These are phyloP conservation scores for Anarhynchus alexandrinus DNA, from an alignment of 2,113 vertebrate species.

Conservation along the genomic window DNA sequence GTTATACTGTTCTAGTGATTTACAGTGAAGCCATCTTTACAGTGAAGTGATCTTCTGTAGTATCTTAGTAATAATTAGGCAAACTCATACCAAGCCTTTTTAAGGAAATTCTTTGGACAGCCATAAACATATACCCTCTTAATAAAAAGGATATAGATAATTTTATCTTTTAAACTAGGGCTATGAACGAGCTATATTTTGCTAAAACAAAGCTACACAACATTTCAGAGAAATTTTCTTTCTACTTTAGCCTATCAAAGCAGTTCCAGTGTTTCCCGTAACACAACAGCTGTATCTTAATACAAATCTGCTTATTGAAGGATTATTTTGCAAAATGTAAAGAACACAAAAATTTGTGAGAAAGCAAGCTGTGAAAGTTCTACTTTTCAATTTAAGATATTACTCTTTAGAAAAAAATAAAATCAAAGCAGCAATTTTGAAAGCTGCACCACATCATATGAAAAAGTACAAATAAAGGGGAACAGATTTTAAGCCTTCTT, in stretches of 20 bases:
- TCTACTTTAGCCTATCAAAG: slow-evolving; percentile 18
- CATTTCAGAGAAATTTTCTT: slow-evolving; percentile 17
- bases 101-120: not conserved
- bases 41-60: not conserved
- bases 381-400: slow-evolving; percentile 23
- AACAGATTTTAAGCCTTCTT: slow-evolving; percentile 22
- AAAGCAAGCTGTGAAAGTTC: not conserved
- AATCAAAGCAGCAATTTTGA: slow-evolving; percentile 32
- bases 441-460: not conserved
- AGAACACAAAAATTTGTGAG: slow-evolving; percentile 20
- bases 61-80: not conserved
- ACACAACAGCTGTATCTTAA: slow-evolving; percentile 49
- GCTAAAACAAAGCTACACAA: slow-evolving; percentile 43
- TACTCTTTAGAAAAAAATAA: slow-evolving; percentile 23
- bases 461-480: not conserved
- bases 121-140: not conserved
- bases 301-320: slow-evolving; percentile 9
- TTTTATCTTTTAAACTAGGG: not conserved
- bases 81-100: not conserved
- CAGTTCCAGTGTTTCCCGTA: slow-evolving; percentile 13
- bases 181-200: not conserved
- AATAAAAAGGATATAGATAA: not conserved
- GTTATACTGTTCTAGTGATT: slow-evolving; percentile 42
- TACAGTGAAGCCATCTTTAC: slow-evolving; percentile 14
- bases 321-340: slow-evolving; percentile 53